These are phyloP conservation scores for Conomelus anceps DNA, from an alignment of 2,888 invertebrate species.

Conservation along the genomic window DNA sequence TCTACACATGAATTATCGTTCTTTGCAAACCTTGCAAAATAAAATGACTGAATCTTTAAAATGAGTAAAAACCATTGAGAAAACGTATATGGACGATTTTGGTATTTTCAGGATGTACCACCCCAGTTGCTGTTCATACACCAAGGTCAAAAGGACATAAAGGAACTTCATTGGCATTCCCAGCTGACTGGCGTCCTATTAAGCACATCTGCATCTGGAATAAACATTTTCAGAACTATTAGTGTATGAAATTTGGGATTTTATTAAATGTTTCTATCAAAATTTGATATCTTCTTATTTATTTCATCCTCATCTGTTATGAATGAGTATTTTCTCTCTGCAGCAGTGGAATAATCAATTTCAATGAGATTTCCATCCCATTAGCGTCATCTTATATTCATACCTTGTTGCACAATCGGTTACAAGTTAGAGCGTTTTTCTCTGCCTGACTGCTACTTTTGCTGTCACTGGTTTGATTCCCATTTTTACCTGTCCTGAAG, in stretches of 20 bases:
- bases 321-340: neutral
- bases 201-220: conserved; percentile 90
- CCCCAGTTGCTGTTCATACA: conserved; percentile 96
- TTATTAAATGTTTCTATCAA: neutral
- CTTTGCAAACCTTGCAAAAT: too few species aligned
- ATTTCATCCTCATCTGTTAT: neutral
- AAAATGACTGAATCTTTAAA: too few species aligned
- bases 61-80: too few species aligned
- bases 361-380: neutral
- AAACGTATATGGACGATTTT: conserved; percentile 21
- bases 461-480: too few species aligned
- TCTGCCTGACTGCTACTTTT: too few species aligned
- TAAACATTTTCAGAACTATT: conserved; percentile 95
- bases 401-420: too few species aligned
- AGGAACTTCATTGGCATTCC: conserved; percentile 97
- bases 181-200: conserved; percentile 90
- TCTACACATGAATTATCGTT: too few species aligned
- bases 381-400: too few species aligned
- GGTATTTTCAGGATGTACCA: conserved; percentile 63
- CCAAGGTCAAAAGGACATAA: conserved; percentile 95
- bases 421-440: too few species aligned
- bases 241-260: conserved; percentile 66
- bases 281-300: neutral
- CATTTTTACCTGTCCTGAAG: too few species aligned
- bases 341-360: too few species aligned